Evolutionary conservation across 2,888 invertebrate genomes (phyloP), one percentile per base, ranked within the genome.

Genomic region (Suillia variegata): DNA sequence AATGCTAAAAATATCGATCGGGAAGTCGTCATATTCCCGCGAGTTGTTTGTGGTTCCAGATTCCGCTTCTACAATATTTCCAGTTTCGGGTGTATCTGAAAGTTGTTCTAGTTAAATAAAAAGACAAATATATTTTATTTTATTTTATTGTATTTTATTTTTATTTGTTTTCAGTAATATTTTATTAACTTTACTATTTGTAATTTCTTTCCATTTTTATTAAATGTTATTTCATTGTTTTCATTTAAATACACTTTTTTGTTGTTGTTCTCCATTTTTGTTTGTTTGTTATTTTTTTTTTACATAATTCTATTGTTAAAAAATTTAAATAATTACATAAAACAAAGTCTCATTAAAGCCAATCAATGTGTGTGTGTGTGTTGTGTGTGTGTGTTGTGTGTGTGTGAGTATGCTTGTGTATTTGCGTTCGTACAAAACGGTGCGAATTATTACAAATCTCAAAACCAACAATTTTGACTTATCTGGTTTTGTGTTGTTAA

Each of bases 391-490:
- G n/a, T n/a, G n/a, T n/a, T n/a, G n/a, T n/a, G n/a, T n/a, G n/a
- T n/a, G n/a, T n/a, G n/a, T n/a, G n/a, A n/a, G n/a, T n/a, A n/a
- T n/a, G n/a, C n/a, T n/a, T n/a, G n/a, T n/a, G n/a, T n/a, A n/a
- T n/a, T n/a, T n/a, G n/a, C n/a, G n/a, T n/a, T n/a, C n/a, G 66
- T 69, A 64, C 63, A 65, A 67, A 64, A 66, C 51, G 63, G 69
- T 69, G 69, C 69, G 66, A 60, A 57, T 54, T 58, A 22, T 22
- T 51, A 38, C 6, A 38, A 38, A 26, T 26, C 26, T 26, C 26
- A 26, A 26, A 26, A 26, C 26, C n/a, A n/a, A n/a, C n/a, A n/a
- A n/a, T 21, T n/a, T 52, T 49, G 24, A 51, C 34, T 20, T 55
- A 21, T 53, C 8, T 58, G 38, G 12, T 21, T 50, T 10, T 22